A percentile compares a stretch with the other conserved stretches of the same genome.
Evolutionary conservation across 2,113 vertebrate genomes (phyloP).

Genomic region (Tachysurus fulvidraco): DNA sequence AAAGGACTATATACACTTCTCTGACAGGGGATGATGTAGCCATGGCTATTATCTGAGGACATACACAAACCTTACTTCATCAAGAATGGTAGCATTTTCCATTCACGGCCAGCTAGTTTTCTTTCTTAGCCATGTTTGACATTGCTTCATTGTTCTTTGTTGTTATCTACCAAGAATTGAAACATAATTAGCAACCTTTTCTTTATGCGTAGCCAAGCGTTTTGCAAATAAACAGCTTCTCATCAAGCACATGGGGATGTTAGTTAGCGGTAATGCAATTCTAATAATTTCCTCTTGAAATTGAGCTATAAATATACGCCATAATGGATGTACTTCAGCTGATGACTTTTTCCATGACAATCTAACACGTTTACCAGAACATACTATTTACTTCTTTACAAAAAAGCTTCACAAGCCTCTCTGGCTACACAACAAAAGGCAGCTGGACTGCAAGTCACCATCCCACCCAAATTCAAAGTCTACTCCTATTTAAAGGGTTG

Average conservation of each 20-base stretch:
- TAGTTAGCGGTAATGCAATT: background rate
- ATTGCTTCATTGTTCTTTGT: background rate
- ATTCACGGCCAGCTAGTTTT: background rate
- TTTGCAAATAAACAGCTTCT: background rate
- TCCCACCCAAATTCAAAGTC: slow-evolving; percentile 22
- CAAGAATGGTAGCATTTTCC: background rate
- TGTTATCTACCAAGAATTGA: background rate
- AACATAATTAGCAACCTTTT: background rate
- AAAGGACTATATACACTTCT: background rate
- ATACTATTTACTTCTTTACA: background rate
- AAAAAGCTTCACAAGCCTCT: background rate
- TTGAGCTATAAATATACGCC: background rate
- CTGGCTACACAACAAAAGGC: slow-evolving; percentile 14
- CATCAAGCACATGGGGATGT: background rate
- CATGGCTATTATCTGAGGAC: background rate
- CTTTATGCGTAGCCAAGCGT: background rate
- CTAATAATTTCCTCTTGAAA: background rate
- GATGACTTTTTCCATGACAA: background rate
- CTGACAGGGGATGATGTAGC: background rate
- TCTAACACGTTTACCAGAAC: background rate
- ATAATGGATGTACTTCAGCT: too few species aligned
- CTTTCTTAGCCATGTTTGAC: background rate
- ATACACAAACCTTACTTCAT: background rate
- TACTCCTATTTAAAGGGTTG: background rate
- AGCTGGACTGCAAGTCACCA: slow-evolving; percentile 24